Percentiles rank a stretch among this genome's conserved stretches.
Evolutionary conservation across 2,888 invertebrate genomes (phyloP).

Genomic region (Tiliacea aurago): DNA sequence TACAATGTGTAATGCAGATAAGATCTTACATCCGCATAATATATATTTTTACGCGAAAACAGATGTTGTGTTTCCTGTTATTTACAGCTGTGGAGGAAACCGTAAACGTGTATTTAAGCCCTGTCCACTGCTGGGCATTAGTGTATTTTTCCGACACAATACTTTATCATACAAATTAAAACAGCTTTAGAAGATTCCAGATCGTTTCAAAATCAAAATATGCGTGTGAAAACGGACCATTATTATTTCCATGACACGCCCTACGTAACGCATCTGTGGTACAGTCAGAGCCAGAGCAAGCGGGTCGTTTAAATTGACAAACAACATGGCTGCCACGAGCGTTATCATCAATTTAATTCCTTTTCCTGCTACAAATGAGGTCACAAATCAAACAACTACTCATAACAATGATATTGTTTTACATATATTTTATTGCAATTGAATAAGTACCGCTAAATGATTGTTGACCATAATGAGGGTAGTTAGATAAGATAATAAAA

Average conservation of each 20-base stretch:
- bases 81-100: neutral
- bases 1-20: conserved; percentile 7
- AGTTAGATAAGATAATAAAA: conserved; percentile 58
- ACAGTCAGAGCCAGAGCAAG: conserved; percentile 53
- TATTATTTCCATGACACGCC: conserved; percentile 57
- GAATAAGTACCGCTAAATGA: conserved; percentile 41
- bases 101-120: neutral
- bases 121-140: neutral
- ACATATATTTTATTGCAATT: conserved; percentile 55
- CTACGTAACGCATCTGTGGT: conserved; percentile 52
- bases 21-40: neutral
- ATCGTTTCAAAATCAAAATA: conserved; percentile 2
- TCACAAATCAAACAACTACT: conserved; percentile 83
- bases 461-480: conserved; percentile 60
- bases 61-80: conserved; percentile 15
- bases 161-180: neutral
- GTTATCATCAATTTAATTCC: conserved; percentile 88
- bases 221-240: conserved; percentile 12
- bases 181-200: neutral
- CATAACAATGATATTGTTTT: conserved; percentile 70
- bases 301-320: conserved; percentile 69
- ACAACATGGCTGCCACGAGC: conserved; percentile 78
- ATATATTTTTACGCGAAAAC: conserved; percentile 1
- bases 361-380: conserved; percentile 89
- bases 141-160: neutral